Percentiles rank a stretch among this genome's conserved stretches.
These are phyloP conservation scores for Otis tarda DNA, from an alignment of 2,113 vertebrate species.

Conservation along the genomic window DNA sequence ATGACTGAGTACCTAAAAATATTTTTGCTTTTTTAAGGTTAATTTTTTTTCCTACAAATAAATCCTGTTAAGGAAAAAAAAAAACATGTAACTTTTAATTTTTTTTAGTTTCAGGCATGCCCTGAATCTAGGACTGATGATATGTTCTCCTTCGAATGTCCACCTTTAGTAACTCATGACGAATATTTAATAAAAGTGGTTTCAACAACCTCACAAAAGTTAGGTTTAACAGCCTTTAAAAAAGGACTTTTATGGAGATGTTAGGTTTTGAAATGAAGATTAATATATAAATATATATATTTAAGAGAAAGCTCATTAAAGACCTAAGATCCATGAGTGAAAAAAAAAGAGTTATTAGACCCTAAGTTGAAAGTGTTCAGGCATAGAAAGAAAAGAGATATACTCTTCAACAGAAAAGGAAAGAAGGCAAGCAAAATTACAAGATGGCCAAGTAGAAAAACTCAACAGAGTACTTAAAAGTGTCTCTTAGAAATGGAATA, in stretches of 20 bases:
- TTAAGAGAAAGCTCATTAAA: neutral
- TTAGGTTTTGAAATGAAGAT: neutral
- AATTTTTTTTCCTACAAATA: neutral
- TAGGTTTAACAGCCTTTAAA: neutral
- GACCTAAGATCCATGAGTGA: neutral
- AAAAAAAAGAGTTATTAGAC: neutral
- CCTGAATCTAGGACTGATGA: neutral
- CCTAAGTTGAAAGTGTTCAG: neutral
- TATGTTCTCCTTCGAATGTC: neutral
- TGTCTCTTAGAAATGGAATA: neutral
- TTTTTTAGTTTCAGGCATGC: neutral
- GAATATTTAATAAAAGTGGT: neutral
- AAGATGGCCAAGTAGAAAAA: neutral
- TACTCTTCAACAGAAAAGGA: neutral
- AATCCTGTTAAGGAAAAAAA: neutral
- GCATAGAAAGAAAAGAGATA: neutral
- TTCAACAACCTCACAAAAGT: neutral
- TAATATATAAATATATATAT: neutral
- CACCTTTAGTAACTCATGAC: neutral
- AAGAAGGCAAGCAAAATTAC: neutral
- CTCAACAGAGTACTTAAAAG: neutral
- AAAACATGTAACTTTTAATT: neutral
- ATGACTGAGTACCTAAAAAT: neutral
- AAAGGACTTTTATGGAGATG: neutral
- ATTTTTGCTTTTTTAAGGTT: neutral